Base-by-base conservation (phyloP, 2,888 invertebrate species). In the Beris morrisii region DNA sequence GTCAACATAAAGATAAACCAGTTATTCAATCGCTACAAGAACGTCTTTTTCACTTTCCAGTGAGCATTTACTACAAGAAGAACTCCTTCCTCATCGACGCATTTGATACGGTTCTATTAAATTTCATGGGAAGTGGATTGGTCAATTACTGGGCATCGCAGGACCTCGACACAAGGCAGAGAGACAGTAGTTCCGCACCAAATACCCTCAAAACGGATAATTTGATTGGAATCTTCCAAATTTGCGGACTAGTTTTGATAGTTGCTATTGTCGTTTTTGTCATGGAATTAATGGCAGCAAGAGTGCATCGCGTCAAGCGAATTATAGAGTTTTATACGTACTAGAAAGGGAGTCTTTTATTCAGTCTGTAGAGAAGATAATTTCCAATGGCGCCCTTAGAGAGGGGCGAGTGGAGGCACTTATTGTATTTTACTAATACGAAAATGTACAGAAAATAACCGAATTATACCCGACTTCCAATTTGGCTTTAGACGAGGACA, bases 31-130 rank as follows among this genome's bases (percentile, higher is more conserved):
- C 59, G n/a, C 13, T 65, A 1, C n/a, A 13, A 5, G 53, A 69
- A 13, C 44, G 54, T 11, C 11, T 69, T 2, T 57, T 45, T 32
- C 12, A 38, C 6, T 53, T 67, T 43, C 69, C 67, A 44, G 52
- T 63, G n/a, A 38, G 48, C 9, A 58, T 69, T 5, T 69, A 55
- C 15, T 58, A 57, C 45, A 55, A 63, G 38, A 67, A 65, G 48
- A 65, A 69, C 43, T 69, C 69, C 5, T 69, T 57, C 58, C 31
- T 69, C 2, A 46, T 30, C 7, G n/a, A 48, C 2, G 4, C 57
- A 28, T 57, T 69, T 28, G 50, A 69, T 63, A 46, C 43, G 13
- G 44, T 63, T 12, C 30, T 69, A 11, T 11, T 53, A 31, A 45
- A 50, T 31, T 55, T 67, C 13, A 31, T 52, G 4, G 56, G 30